Evolutionary conservation across 2,888 invertebrate species (phyloP).

Genomic region (Pseudolycoriella hygida): DNA sequence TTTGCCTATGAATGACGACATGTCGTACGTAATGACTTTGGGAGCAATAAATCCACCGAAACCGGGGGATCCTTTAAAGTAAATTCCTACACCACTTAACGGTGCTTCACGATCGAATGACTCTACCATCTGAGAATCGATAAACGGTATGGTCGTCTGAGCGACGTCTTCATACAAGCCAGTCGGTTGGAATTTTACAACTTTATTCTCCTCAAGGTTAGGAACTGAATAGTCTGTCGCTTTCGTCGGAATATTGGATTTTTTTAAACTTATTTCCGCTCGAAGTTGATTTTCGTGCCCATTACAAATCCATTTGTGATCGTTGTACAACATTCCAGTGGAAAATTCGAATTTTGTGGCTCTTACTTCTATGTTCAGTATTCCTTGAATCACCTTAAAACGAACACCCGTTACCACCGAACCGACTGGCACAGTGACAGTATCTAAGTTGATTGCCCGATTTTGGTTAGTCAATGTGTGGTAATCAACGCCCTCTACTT

Average conservation of each 20-base stretch:
- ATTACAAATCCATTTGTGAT: constrained; percentile 36
- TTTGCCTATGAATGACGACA: background rate
- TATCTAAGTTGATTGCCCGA: constrained; percentile 55
- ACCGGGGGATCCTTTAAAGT: constrained; percentile 30
- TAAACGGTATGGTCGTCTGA: constrained; percentile 37
- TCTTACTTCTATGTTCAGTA: constrained; percentile 57
- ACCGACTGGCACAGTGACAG: constrained; percentile 40
- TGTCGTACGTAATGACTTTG: constrained; percentile 31
- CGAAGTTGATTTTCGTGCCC: constrained; percentile 13
- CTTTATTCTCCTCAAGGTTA: constrained; percentile 27
- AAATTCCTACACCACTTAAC: constrained; percentile 33
- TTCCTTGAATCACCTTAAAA: constrained; percentile 51
- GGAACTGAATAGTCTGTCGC: constrained; percentile 15
- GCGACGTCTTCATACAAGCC: constrained; percentile 33
- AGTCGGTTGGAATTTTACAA: constrained; percentile 31
- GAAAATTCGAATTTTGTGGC: constrained; percentile 54
- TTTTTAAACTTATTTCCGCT: constrained; percentile 19
- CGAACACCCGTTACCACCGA: constrained; percentile 43
- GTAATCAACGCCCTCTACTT: constrained; percentile 38
- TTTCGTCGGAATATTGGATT: constrained; percentile 20
- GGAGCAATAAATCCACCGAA: constrained; percentile 35
- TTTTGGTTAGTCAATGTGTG: constrained; percentile 50
- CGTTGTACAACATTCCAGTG: constrained; percentile 25
- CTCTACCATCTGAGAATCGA: constrained; percentile 33
- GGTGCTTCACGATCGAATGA: constrained; percentile 28